Percentiles rank a stretch among this genome's conserved stretches.
These are phyloP conservation scores for Lepidonotus clava DNA, from an alignment of 2,888 invertebrate species.

Conservation along the genomic window DNA sequence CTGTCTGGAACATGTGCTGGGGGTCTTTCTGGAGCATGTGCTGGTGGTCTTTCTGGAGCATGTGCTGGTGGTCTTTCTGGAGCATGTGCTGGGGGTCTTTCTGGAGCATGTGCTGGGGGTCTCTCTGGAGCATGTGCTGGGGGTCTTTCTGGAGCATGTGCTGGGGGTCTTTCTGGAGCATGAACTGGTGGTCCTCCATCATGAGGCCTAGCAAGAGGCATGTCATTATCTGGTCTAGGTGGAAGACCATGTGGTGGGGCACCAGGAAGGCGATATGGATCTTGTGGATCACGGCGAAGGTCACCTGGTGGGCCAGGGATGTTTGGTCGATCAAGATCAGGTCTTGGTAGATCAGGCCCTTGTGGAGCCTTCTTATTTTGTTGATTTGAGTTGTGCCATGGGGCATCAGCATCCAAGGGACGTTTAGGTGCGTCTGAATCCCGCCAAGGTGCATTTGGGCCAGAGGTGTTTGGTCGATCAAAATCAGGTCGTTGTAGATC, in stretches of 20 bases:
- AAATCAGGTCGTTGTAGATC: no score
- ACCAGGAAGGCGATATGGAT: background rate
- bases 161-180: background rate
- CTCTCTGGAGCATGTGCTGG: background rate
- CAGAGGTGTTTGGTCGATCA: no score
- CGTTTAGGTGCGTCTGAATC: no score
- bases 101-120: background rate
- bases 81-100: background rate
- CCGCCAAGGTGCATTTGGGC: no score
- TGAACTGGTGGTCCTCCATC: no score
- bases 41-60: background rate
- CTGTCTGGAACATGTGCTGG: background rate
- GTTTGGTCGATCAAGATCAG: no score
- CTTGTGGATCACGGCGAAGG: background rate
- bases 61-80: background rate
- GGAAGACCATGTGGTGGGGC: background rate
- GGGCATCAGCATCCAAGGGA: no score
- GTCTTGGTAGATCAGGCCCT: no score
- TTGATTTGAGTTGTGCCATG: no score
- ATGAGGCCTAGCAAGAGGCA: no score
- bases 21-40: background rate
- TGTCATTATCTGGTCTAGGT: background rate
- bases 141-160: background rate
- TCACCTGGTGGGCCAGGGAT: background rate
- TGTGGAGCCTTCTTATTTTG: no score